These are phyloP conservation scores for Petrocephalus microphthalmus DNA, from an alignment of 2,113 vertebrate genomes.

Conservation along the genomic window DNA sequence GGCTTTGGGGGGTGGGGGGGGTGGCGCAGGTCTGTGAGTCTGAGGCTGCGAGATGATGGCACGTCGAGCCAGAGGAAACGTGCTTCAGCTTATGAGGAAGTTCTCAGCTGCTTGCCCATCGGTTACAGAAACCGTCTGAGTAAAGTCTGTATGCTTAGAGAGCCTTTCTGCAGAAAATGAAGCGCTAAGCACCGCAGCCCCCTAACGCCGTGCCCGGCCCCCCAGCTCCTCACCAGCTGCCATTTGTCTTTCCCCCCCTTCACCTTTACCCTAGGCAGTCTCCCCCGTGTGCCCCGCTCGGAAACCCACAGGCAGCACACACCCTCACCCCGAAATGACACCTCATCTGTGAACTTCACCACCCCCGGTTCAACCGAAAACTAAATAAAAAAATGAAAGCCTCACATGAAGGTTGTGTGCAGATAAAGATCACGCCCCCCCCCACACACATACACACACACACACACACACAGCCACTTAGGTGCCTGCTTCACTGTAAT, in stretches of 20 bases:
- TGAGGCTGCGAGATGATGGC: not conserved
- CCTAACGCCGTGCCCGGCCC: not conserved
- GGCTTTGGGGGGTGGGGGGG: constrained; percentile 27
- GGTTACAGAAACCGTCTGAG: not conserved
- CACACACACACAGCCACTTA: constrained; percentile 16
- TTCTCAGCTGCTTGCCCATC: not conserved
- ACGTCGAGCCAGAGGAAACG: not conserved
- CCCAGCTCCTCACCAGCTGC: not conserved
- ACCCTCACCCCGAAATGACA: not conserved
- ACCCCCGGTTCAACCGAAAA: not conserved
- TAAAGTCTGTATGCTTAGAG: not conserved
- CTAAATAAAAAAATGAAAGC: not conserved
- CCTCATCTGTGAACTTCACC: not conserved
- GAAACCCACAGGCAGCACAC: not conserved
- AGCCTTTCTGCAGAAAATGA: not conserved
- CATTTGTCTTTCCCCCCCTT: not conserved
- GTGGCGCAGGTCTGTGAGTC: constrained; percentile 22
- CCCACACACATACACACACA: not conserved
- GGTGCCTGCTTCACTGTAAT: constrained; percentile 20
- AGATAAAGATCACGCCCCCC: constrained; percentile 30
- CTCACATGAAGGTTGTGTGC: constrained; percentile 39
- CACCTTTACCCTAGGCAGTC: not conserved
- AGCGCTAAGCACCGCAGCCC: not conserved
- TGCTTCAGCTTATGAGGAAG: not conserved
- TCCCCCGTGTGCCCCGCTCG: not conserved